Base-by-base conservation (phyloP, 2,113 vertebrate species). In the Nicator chloris region DNA sequence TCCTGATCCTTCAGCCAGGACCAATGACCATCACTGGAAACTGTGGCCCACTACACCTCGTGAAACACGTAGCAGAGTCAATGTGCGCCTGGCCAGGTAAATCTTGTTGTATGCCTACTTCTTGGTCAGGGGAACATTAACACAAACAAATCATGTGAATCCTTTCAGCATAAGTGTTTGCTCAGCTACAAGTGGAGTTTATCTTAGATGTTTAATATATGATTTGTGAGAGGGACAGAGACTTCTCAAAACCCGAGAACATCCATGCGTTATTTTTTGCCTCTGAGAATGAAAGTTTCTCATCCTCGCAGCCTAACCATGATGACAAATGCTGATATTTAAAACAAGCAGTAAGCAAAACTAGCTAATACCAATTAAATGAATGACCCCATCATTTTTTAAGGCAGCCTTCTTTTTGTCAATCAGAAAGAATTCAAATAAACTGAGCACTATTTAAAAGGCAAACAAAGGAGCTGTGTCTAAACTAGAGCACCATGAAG, bases 371-470 rank as follows among this genome's bases (percentile, higher is more conserved):
- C 4, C 1, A 42, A 65, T 82, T 40, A 61, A 68, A 75, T 76
- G 2, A 72, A 42, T 27, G 61, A 45, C 2, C 5, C 5, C 7
- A 53, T 20, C 0, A 10, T 53, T 59, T 92, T 59, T 93, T 37
- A 53, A 78, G 26, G 44, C 61, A 77, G 16, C 1, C 27, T 79
- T 85, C 16, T 45, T 89, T 92, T 87, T 30, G 1, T 87, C 27
- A 61, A 1, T 61, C 73, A 92, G 61, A 76, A 85, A 9, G 39
- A 79, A 82, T 89, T 93, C 8, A 89, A 76, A 82, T 53, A 79
- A 86, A 57, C 50, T 20, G 63, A 92, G 37, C 13, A 20, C 23
- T 85, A 42, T 76, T 82, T 87, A 85, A 92, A 94, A 85, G 56
- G 31, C 51, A 92, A 93, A 90, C 37, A 69, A 35, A 88, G 15